A percentile compares a stretch with the other conserved stretches of the same genome.
These are phyloP conservation scores for Drosophila mercatorum DNA, from an alignment of 2,888 invertebrate species.

Conservation along the genomic window DNA sequence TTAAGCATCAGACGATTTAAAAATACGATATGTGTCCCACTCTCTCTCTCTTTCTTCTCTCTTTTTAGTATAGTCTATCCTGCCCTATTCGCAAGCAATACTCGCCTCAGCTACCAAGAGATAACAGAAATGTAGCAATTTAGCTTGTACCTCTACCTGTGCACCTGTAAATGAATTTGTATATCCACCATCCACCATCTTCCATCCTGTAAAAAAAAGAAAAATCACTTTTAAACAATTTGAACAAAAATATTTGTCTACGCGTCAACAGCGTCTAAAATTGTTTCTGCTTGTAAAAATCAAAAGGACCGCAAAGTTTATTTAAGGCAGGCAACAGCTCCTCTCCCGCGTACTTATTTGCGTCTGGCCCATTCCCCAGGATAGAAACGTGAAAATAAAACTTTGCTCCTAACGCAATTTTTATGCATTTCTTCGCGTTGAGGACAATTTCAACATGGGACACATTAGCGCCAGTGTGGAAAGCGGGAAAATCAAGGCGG, in stretches of 20 bases:
- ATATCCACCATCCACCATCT: conserved; percentile 16
- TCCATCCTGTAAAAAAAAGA: conserved; percentile 21
- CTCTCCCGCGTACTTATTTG: not conserved
- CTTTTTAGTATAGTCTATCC: not conserved
- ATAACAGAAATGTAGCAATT: conserved; percentile 26
- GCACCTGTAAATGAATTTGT: conserved; percentile 47
- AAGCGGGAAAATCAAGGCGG: conserved; percentile 1
- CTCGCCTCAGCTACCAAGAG: not conserved
- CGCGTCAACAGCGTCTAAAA: conserved; percentile 66
- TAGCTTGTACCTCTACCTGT: conserved; percentile 26
- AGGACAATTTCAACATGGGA: conserved; percentile 70
- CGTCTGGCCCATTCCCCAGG: not conserved
- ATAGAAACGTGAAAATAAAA: conserved; percentile 32
- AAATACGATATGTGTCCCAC: not conserved
- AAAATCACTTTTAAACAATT: conserved; percentile 81
- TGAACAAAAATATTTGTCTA: conserved; percentile 73
- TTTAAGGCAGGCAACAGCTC: conserved; percentile 49
- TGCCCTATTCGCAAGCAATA: too few relatives aligned
- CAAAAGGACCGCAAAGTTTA: conserved; percentile 72
- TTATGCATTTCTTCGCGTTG: conserved; percentile 62
- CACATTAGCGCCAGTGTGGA: conserved; percentile 68
- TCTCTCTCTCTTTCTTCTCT: not conserved
- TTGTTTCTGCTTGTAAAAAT: conserved; percentile 47
- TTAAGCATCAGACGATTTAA: not conserved
- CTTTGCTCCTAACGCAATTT: conserved; percentile 70